These are phyloP conservation scores for Achlya flavicornis DNA, from an alignment of 2,888 invertebrate species.

Conservation along the genomic window DNA sequence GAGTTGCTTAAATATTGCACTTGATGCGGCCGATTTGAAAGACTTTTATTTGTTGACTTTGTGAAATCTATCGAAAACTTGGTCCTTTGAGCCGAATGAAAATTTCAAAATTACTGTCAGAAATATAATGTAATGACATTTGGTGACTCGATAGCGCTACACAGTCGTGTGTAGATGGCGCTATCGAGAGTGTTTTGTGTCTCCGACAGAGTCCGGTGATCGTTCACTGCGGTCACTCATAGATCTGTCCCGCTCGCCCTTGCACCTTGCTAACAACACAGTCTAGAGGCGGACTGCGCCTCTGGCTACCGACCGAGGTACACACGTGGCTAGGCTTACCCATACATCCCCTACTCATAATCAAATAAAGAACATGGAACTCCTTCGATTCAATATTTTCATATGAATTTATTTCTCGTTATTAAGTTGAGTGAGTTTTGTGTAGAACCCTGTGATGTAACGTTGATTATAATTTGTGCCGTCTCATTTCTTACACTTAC, in stretches of 20 bases:
- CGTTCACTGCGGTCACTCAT: neutral
- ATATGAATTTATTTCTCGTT: neutral
- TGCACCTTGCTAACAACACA: neutral
- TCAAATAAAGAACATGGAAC: neutral
- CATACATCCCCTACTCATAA: neutral
- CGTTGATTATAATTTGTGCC: too few relatives aligned
- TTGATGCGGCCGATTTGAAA: too few relatives aligned
- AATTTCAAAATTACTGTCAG: neutral
- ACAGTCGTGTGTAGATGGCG: neutral
- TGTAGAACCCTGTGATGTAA: neutral
- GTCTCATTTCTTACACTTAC: too few relatives aligned
- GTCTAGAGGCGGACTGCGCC: neutral
- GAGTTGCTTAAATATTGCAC: too few relatives aligned
- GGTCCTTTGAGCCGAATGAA: neutral
- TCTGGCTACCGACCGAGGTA: neutral
- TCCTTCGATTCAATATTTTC: neutral
- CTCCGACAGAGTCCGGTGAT: neutral
- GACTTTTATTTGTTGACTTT: too few relatives aligned
- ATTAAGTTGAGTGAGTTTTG: neutral
- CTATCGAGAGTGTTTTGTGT: conserved; percentile 3
- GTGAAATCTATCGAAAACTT: neutral
- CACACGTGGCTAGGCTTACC: neutral
- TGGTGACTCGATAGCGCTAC: neutral
- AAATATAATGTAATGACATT: neutral
- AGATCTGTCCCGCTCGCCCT: neutral